Evolutionary conservation across 2,797 vertebrate genomes (phyloP).

Genomic region (Takifugu rubripes): DNA sequence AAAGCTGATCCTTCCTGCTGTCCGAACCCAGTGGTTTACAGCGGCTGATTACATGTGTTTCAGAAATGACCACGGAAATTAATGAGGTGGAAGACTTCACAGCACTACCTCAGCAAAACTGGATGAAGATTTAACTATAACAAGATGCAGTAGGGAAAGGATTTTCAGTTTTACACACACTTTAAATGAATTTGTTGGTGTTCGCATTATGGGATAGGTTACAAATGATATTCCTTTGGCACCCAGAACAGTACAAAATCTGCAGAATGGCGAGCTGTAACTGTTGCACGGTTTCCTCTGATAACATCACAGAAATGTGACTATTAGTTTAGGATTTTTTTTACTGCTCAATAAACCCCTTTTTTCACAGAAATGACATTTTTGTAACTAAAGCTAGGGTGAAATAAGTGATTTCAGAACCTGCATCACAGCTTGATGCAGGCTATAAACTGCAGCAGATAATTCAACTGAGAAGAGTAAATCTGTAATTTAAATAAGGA

Average conservation of each 20-base stretch:
- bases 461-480: neutral
- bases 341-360: neutral
- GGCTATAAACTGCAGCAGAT: neutral
- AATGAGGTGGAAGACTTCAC: slow-evolving; percentile 59
- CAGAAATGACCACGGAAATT: slow-evolving; percentile 33
- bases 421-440: neutral
- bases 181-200: too few species aligned
- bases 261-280: neutral
- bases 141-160: slow-evolving; percentile 5
- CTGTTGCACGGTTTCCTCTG: neutral
- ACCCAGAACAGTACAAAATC: neutral
- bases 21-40: slow-evolving; percentile 38
- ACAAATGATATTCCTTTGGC: neutral
- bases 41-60: slow-evolving; percentile 32
- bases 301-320: too few species aligned
- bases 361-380: neutral
- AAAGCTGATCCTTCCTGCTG: slow-evolving; percentile 41
- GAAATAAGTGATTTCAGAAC: neutral
- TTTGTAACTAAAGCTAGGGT: too few species aligned
- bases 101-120: slow-evolving; percentile 41
- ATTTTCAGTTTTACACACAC: neutral
- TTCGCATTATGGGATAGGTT: too few species aligned
- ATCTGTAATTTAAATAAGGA: neutral
- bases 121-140: slow-evolving; percentile 23
- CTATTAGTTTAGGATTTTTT: too few species aligned